A percentile compares a stretch with the other conserved stretches of the same genome.
Evolutionary conservation across 2,797 vertebrate genomes (phyloP).

Genomic region (Pseudopleuronectes americanus): DNA sequence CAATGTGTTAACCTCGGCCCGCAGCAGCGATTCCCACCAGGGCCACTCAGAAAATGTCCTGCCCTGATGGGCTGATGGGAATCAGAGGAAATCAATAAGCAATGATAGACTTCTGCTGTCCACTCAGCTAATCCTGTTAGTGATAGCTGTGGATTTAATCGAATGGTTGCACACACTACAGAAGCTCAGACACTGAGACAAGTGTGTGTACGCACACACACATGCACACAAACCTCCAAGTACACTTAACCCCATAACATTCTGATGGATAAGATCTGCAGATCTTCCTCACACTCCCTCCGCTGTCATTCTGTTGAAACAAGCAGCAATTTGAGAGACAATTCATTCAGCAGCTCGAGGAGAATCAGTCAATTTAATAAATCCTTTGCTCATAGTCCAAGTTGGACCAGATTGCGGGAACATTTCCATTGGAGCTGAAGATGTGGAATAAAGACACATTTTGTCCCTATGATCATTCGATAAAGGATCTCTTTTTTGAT

Average conservation of each 20-base stretch:
- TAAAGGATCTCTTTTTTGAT: slow-evolving; percentile 80
- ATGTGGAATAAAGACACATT: slow-evolving; percentile 72
- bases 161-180: slow-evolving; percentile 75
- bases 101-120: slow-evolving; percentile 85
- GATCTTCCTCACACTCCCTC: slow-evolving; percentile 61
- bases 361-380: slow-evolving; percentile 72
- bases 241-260: slow-evolving; percentile 77
- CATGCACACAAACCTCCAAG: slow-evolving; percentile 35
- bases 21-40: slow-evolving; percentile 68
- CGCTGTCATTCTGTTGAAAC: slow-evolving; percentile 74
- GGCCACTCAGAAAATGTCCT: slow-evolving; percentile 74
- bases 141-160: slow-evolving; percentile 83
- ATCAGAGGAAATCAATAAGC: slow-evolving; percentile 85
- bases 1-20: slow-evolving; percentile 58
- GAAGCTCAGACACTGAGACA: slow-evolving; percentile 44
- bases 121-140: slow-evolving; percentile 83
- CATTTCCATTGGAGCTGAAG: slow-evolving; percentile 61
- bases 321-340: slow-evolving; percentile 74
- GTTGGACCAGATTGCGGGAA: slow-evolving; percentile 68
- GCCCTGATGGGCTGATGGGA: slow-evolving; percentile 80
- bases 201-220: slow-evolving; percentile 22
- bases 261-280: slow-evolving; percentile 76
- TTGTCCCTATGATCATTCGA: slow-evolving; percentile 76
- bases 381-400: slow-evolving; percentile 73
- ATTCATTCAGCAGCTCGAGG: slow-evolving; percentile 54